Percentiles rank a stretch among this genome's conserved stretches.
phyloP scores from a whole-genome alignment of 2,888 invertebrate genomes.

The Caradrina clavipalpis region DNA sequence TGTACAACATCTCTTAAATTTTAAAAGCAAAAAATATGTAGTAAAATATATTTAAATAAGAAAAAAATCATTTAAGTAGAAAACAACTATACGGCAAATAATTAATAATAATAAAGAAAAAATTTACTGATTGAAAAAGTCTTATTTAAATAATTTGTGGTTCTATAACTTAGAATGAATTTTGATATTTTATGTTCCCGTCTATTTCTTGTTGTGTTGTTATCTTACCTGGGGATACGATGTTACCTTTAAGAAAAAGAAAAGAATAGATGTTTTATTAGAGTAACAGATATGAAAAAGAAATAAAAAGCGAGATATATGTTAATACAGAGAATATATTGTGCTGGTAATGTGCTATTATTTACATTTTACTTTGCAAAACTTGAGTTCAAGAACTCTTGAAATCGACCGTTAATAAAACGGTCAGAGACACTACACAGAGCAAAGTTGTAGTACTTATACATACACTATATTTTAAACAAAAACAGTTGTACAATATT shows the following conservation, averaged over 20 bases:
- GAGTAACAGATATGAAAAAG: conserved; percentile 42
- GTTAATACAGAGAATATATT: neutral
- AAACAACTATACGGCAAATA: neutral
- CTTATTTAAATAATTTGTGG: too few relatives aligned
- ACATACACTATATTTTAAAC: neutral
- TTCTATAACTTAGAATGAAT: too few relatives aligned
- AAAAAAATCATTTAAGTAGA: neutral
- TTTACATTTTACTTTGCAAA: conserved; percentile 16
- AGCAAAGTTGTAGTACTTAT: neutral
- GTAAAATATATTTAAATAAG: neutral
- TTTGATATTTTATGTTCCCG: too few relatives aligned
- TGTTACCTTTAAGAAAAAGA: conserved; percentile 65
- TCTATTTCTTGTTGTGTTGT: conserved; percentile 35
- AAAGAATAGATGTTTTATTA: conserved; percentile 52
- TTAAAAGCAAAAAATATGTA: neutral
- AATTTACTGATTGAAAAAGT: too few relatives aligned
- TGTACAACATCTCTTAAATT: neutral
- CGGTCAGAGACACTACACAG: neutral
- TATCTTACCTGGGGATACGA: conserved; percentile 54
- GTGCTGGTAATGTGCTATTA: neutral
- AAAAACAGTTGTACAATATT: neutral
- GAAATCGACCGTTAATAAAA: neutral
- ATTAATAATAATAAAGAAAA: neutral
- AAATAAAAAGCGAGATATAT: conserved; percentile 1
- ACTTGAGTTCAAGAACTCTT: neutral